phyloP scores from a whole-genome alignment of 2,113 vertebrate species.

The Ancistrus triradiatus region DNA sequence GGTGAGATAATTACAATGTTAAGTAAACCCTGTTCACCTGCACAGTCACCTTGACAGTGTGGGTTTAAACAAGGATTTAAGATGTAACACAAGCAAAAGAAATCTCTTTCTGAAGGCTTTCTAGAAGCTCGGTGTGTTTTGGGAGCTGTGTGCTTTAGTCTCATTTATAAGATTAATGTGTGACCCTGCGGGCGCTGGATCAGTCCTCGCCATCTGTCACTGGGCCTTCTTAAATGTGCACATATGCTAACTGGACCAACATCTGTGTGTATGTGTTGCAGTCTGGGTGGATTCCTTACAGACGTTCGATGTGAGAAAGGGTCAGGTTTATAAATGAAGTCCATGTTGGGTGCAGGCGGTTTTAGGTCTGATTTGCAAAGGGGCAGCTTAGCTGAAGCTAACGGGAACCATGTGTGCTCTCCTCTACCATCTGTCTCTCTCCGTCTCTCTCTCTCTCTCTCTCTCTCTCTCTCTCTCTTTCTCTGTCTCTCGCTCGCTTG shows the following conservation, averaged over 20 bases:
- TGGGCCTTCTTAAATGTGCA: not conserved
- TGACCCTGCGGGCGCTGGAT: not conserved
- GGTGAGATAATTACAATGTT: no score
- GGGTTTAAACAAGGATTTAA: not conserved
- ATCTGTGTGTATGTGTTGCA: constrained; percentile 4
- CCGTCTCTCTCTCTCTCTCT: constrained; percentile 51
- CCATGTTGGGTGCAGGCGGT: not conserved
- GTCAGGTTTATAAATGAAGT: constrained; percentile 13
- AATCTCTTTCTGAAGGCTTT: no score
- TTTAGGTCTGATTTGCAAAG: constrained; percentile 29
- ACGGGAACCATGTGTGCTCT: constrained; percentile 67
- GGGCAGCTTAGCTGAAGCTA: constrained; percentile 51
- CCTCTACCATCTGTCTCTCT: constrained; percentile 66
- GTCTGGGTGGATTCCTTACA: not conserved
- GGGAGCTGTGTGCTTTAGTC: constrained; percentile 17
- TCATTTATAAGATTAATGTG: constrained; percentile 30
- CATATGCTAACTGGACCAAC: not conserved
- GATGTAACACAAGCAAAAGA: not conserved
- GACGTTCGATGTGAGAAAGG: not conserved
- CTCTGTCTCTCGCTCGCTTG: constrained; percentile 64
- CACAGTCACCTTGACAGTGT: not conserved
- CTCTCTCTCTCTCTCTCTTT: constrained; percentile 66
- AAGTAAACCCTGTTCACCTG: not conserved
- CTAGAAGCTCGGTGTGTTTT: not conserved
- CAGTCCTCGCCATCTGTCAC: not conserved